These are phyloP conservation scores for Sphaeramia orbicularis DNA, from an alignment of 2,797 vertebrate genomes.

Conservation along the genomic window DNA sequence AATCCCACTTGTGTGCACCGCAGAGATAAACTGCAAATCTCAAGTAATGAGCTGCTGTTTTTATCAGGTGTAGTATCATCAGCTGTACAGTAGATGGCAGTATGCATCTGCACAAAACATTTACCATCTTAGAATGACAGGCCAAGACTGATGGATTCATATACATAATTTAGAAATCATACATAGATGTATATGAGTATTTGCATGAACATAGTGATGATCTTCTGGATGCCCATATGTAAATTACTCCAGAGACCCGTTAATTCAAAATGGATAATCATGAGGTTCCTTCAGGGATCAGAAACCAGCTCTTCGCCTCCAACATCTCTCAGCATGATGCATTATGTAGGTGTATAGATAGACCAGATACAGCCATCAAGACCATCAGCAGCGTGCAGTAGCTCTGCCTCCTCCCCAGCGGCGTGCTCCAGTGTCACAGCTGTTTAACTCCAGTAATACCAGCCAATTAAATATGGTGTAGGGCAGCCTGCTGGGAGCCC, in stretches of 20 bases:
- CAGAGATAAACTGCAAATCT: constrained; percentile 18
- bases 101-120: constrained; percentile 42
- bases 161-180: constrained; percentile 6
- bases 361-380: constrained; percentile 39
- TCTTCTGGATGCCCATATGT: constrained; percentile 2
- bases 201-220: constrained; percentile 1
- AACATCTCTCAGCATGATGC: constrained; percentile 29
- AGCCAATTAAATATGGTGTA: constrained; percentile 64
- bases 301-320: constrained; percentile 14
- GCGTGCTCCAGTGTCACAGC: constrained; percentile 67
- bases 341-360: constrained; percentile 44
- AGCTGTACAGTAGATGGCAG: constrained; percentile 62
- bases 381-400: constrained; percentile 41
- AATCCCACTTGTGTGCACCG: constrained; percentile 28
- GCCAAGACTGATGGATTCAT: background rate
- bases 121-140: background rate
- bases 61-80: background rate
- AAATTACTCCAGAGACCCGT: constrained; percentile 1
- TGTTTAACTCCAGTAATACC: constrained; percentile 73
- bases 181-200: constrained; percentile 14
- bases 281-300: constrained; percentile 15
- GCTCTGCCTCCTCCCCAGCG: constrained; percentile 44
- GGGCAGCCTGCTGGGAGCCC: constrained; percentile 58
- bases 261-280: constrained; percentile 31
- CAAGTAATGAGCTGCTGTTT: constrained; percentile 17